phyloP scores from a whole-genome alignment of 2,797 vertebrate genomes.

The Tangara arthus region DNA sequence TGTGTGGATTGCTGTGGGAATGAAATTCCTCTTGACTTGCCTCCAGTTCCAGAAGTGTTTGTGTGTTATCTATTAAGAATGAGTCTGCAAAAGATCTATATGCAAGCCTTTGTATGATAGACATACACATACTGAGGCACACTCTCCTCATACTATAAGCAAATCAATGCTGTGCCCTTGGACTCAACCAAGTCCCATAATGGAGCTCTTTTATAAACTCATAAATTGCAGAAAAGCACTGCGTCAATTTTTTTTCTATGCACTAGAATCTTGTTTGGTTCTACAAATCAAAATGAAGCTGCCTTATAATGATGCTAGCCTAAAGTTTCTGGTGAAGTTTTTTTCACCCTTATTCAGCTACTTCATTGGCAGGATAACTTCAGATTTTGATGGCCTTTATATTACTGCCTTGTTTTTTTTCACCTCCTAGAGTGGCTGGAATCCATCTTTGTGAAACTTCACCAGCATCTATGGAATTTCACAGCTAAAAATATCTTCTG shows the following conservation, averaged over 20 bases:
- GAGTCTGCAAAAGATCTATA: constrained; percentile 14
- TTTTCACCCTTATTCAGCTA: background rate
- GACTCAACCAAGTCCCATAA: background rate
- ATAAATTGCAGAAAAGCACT: background rate
- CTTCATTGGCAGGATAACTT: background rate
- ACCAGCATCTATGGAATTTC: background rate
- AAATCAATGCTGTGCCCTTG: constrained; percentile 20
- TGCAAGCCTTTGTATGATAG: background rate
- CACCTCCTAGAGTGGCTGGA: background rate
- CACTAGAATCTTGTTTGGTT: background rate
- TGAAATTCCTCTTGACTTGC: background rate
- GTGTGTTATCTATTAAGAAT: constrained; percentile 9
- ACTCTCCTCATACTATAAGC: background rate
- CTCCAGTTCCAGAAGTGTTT: constrained; percentile 12
- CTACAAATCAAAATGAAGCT: background rate
- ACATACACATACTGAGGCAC: background rate
- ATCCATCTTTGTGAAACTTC: background rate
- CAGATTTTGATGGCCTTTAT: background rate
- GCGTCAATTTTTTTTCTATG: background rate
- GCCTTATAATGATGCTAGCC: background rate
- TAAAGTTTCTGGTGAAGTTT: background rate
- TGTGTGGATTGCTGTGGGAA: background rate
- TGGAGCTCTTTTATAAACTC: constrained; percentile 5
- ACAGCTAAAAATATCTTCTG: background rate
- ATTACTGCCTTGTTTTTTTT: background rate